Base-by-base conservation (phyloP, 2,888 invertebrate species). In the Tetheella fluctuosa region DNA sequence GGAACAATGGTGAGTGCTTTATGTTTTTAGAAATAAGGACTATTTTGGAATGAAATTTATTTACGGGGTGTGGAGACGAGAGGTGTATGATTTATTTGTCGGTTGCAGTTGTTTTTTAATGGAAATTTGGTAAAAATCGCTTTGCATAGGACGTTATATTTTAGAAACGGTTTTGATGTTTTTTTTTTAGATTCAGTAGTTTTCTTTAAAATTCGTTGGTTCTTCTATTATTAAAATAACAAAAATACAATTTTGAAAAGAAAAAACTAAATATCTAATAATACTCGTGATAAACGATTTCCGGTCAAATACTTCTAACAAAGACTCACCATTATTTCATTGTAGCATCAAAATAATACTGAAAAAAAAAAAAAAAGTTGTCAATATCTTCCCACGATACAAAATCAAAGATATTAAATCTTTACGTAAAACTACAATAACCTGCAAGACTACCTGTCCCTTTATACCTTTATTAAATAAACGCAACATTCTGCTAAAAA, bases 1-100 rank as follows among this genome's bases (percentile, higher is more conserved):
- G 92, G 39, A 90, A 85, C 63, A 91, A 91, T 84, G 84, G 92
- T 92, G 65, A 80, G 77, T 69, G 25, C 34, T 39, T 10, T 39
- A 39, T n/a, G 39, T 39, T 6, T 1, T 5, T 39, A 1, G 39
- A 7, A n/a, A 39, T 39, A 39, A 39, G 7, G n/a, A 10, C 7
- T 39, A 6, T 5, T 39, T 39, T 39, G 1, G 39, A 39, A 39
- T 39, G 39, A 15, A 4, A 1, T 34, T 7, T 34, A 8, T 34
- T 12, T 8, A 10, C 10, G 12, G 7, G 25, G 25, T 34, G 34
- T 34, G 39, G 10, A 5, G 1, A 1, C 5, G n/a, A 37, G 2
- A 2, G 10, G 39, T 39, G 12, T 8, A 8, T 37, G 4, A 39
- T n/a, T n/a, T 39, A 10, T 39, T 39, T n/a, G 7, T n/a, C 7